Evolutionary conservation across 2,113 vertebrate genomes (phyloP).

Genomic region (Glareola pratincola): DNA sequence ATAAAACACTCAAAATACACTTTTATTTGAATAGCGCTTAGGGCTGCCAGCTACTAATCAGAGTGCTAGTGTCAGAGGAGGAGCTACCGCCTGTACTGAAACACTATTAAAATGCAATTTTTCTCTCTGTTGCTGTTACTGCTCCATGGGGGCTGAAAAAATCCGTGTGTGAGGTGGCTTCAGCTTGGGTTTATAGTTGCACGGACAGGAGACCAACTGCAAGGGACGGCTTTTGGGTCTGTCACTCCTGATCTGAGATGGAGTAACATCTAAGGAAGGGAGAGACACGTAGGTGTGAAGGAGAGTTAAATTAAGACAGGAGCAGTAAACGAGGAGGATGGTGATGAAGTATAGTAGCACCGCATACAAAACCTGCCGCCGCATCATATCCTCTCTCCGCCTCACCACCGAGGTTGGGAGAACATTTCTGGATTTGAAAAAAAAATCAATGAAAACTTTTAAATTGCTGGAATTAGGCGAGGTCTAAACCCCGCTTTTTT

Average conservation of each 20-base stretch:
- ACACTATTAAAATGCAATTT: neutral
- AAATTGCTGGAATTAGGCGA: neutral
- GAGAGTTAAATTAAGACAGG: neutral
- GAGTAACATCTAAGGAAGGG: accelerated
- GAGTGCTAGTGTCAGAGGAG: accelerated
- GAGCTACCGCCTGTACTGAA: neutral
- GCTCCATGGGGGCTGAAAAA: neutral
- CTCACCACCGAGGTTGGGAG: accelerated
- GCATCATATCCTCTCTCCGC: accelerated
- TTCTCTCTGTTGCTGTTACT: neutral
- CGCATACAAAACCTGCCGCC: neutral
- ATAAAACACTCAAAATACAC: neutral
- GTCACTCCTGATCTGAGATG: accelerated
- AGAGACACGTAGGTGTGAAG: neutral
- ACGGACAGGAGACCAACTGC: neutral
- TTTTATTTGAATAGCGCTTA: neutral
- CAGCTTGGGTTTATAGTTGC: neutral
- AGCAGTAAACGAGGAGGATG: neutral
- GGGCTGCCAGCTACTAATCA: neutral
- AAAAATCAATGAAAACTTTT: neutral
- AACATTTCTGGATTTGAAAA: neutral
- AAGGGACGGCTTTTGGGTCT: neutral
- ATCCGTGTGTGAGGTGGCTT: neutral
- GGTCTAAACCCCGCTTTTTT: neutral
- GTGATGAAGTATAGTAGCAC: neutral